phyloP scores from a whole-genome alignment of 2,113 vertebrate species.

The Propithecus coquereli region DNA sequence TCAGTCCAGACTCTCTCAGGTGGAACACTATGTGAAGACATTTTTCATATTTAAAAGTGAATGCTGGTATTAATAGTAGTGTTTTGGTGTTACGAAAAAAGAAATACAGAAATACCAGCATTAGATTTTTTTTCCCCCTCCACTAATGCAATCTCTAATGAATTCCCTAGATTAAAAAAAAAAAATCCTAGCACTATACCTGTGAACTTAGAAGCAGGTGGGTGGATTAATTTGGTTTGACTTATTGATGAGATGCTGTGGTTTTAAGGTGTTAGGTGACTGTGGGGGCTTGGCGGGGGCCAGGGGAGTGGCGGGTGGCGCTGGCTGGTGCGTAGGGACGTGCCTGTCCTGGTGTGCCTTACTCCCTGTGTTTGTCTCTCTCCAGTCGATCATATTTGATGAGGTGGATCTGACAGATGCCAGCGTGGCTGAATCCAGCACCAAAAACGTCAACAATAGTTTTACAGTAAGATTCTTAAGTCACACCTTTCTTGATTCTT shows the following conservation, averaged over 20 bases:
- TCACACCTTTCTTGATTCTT: neutral
- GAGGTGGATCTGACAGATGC: slow-evolving; percentile 97
- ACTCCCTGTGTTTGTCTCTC: slow-evolving; percentile 37
- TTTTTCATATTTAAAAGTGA: neutral
- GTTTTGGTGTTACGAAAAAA: neutral
- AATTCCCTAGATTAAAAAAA: neutral
- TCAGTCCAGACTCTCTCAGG: neutral
- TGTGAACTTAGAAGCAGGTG: neutral
- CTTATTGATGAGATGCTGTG: neutral
- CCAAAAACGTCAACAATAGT: slow-evolving; percentile 99
- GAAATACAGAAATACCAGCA: neutral
- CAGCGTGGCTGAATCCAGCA: slow-evolving; percentile 98
- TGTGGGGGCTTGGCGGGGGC: neutral
- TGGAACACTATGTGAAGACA: neutral
- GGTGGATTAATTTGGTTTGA: neutral
- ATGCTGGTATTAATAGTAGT: neutral
- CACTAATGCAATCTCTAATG: neutral
- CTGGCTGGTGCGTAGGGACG: neutral
- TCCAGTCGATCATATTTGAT: slow-evolving; percentile 98
- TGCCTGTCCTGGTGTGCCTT: neutral
- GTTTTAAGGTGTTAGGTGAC: neutral
- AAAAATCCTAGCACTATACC: neutral
- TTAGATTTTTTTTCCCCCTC: neutral
- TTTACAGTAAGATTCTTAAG: slow-evolving; percentile 90
- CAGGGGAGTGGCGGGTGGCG: neutral